Evolutionary conservation across 1,140 invertebrate genomes (phyloP), one percentile per base, ranked within the genome.

Genomic region (Psix sp.): DNA sequence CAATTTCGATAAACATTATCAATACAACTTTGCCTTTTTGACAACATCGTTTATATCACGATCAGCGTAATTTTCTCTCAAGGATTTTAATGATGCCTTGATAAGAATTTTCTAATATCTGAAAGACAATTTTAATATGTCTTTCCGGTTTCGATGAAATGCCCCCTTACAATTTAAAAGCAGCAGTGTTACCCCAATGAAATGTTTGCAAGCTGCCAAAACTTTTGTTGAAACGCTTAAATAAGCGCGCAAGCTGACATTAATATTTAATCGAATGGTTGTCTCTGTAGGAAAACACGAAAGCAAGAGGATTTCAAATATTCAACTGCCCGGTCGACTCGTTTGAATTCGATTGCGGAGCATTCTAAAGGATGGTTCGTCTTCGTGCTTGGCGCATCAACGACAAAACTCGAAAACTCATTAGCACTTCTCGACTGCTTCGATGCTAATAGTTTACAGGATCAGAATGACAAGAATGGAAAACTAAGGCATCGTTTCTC

Each of bases 321-420:
- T 65, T 65, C 33, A 65, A 65, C 54, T 52, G 48, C 59, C 33
- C 38, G n/a, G 46, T 36, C 17, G 10, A 43, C 39, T 43, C 29
- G 59, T 43, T 51, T 29, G 18, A 35, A 17, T 63, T 63, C 59
- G 59, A 63, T 51, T 11, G 43, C 36, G 15, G 1, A 11, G 21
- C 26, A n/a, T 20, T 10, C 16, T 1, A 21, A 17, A 33, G 36
- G 38, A 42, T 10, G 29, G 26, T 24, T 4, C 29, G 29, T 57
- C 40, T 45, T 48, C 40, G 42, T 46, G 48, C 31, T 46, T 65
- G 26, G 45, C 21, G 63, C 63, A 38, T 67, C 52, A 57, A 67
- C 49, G 63, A 67, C 45, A 57, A 66, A 59, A 67, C 52, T 57
- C 36, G 43, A 46, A 57, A 67, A 67, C 63, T 67, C 51, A 67